These are phyloP conservation scores for Kryptolebias ocellatus DNA, from an alignment of 2,797 vertebrate species.

Conservation along the genomic window DNA sequence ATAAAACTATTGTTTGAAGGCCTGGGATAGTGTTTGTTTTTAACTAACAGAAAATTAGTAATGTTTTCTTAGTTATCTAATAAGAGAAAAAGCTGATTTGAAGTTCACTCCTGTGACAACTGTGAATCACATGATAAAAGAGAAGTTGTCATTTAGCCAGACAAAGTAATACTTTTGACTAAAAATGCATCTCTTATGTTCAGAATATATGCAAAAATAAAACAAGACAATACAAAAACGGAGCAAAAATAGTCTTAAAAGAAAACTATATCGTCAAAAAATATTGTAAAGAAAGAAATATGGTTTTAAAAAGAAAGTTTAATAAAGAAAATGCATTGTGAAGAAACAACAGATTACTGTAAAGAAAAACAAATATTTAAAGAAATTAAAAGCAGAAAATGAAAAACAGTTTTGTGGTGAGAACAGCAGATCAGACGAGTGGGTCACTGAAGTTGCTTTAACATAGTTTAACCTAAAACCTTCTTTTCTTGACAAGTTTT, in stretches of 20 bases:
- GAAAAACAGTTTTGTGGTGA: not conserved
- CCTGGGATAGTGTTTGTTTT: not conserved
- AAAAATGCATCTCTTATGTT: no score
- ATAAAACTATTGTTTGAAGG: not conserved
- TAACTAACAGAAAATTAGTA: not conserved
- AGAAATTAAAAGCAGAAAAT: not conserved
- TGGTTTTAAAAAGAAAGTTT: no score
- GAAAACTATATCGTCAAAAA: no score
- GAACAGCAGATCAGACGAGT: not conserved
- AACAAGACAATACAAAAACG: no score
- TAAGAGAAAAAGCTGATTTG: not conserved
- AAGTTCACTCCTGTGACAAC: not conserved
- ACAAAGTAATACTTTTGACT: no score
- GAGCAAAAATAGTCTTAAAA: no score
- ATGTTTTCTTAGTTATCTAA: not conserved
- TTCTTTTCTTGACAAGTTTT: no score
- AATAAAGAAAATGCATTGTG: no score
- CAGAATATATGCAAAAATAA: no score
- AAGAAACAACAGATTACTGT: no score
- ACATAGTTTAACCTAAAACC: not conserved
- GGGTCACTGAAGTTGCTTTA: not conserved
- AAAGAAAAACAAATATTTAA: not conserved
- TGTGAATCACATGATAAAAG: not conserved
- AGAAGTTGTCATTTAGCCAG: no score
- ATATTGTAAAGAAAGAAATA: not conserved